Evolutionary conservation across 2,113 vertebrate species (phyloP).

Genomic region (Thamnophis sirtalis): DNA sequence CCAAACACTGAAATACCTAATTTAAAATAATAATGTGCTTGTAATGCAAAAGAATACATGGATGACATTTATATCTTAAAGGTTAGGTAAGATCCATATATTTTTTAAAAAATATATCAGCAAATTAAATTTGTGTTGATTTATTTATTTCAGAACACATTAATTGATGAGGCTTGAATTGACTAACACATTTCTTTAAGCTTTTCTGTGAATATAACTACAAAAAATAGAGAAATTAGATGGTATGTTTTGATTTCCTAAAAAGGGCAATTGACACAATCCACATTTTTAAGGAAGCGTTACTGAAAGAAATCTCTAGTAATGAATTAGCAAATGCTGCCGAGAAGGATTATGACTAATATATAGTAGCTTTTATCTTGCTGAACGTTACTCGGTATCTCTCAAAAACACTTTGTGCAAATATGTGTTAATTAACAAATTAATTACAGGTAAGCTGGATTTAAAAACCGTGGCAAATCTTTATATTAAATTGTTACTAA

Average conservation of each 20-base stretch:
- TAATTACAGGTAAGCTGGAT: neutral
- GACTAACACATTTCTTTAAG: neutral
- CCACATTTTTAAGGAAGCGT: neutral
- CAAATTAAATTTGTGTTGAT: neutral
- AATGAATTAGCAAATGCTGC: neutral
- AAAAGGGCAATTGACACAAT: neutral
- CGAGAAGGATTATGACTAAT: neutral
- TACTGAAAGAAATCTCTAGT: neutral
- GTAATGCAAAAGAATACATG: neutral
- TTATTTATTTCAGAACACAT: neutral
- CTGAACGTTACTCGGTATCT: neutral
- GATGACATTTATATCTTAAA: neutral
- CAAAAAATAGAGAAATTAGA: neutral
- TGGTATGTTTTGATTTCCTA: neutral
- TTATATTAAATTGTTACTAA: neutral
- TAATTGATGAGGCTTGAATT: neutral
- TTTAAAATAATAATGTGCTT: neutral
- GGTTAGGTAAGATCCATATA: neutral
- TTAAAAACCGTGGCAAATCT: neutral
- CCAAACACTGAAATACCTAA: neutral
- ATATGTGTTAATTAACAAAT: neutral
- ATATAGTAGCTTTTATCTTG: neutral
- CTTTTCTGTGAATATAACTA: neutral
- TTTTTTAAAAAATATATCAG: neutral
- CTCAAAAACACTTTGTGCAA: neutral